Base-by-base conservation (phyloP, 2,888 invertebrate genomes). In the Temnothorax unifasciatus region DNA sequence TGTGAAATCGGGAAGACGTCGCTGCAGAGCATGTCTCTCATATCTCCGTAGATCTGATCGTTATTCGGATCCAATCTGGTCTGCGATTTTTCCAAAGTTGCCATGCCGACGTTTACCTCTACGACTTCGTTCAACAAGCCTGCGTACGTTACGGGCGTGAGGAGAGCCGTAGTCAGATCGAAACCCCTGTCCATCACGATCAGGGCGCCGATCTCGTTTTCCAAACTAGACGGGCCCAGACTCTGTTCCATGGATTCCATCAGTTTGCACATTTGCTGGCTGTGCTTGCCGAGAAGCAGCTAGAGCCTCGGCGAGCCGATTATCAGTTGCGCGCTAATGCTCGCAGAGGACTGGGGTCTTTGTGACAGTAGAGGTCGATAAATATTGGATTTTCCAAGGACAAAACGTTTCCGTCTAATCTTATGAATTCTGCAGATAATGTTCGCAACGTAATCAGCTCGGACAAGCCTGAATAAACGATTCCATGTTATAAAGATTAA, bases 61-160 rank as follows among this genome's bases (percentile, higher is more conserved):
- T 96, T 96, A 15, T 96, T 96, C 75, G 97, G 97, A 92, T 97
- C 97, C 87, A 98, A 95, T 93, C 96, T 97, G 69, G 96, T 96
- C 74, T 96, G 96, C 59, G 95, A 95, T 0, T 96, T 95, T 90
- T 96, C 96, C 3, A 97, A 93, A 85, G 97, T 97, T 84, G 98
- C 96, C 92, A 97, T 96, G 3, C 99, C 99, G 93, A 98, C 97
- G 85, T 96, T 97, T 34, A 98, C 97, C 4, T 97, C 97, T 93
- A 99, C 98, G 61, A 98, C 97, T 95, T 99, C 99, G 94, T 98
- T 97, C 34, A 99, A 94, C 29, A 99, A 95, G 0, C 98, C 99
- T 86, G 98, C 97, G 94, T 99, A 99, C 0, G 98, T 98, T 0
- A 99, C 97, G 6, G 99, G 99, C 0, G 99, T 99, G 38, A 99